phyloP scores from a whole-genome alignment of 2,888 invertebrate species.

The Oasisia sp. region DNA sequence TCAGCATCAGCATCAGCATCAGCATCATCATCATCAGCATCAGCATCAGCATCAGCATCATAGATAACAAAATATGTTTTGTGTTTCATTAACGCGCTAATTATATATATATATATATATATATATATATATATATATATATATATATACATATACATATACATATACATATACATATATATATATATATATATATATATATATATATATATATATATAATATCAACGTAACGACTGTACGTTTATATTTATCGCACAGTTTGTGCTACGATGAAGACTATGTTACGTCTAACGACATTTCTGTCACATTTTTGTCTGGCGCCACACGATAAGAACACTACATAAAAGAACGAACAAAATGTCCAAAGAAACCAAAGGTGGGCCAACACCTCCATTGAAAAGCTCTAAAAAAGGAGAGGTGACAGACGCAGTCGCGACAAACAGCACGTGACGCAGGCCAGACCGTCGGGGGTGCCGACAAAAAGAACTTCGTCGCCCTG shows the following conservation, averaged over 20 bases:
- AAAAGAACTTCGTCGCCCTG: background rate
- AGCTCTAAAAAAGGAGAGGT: background rate
- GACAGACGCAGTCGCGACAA: background rate
- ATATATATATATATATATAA: no score
- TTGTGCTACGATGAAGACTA: background rate
- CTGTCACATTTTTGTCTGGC: background rate
- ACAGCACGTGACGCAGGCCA: no score
- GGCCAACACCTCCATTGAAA: background rate
- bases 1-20: no score
- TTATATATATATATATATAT: no score
- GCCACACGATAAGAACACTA: background rate
- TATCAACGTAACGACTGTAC: background rate
- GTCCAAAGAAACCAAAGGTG: background rate
- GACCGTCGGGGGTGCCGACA: background rate
- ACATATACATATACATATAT: no score
- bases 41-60: no score
- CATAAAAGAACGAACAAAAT: background rate
- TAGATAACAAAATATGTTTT: no score
- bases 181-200: no score
- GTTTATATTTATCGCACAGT: background rate
- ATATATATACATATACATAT: no score
- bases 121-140: no score
- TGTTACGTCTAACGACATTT: background rate
- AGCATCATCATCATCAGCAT: no score
- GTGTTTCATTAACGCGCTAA: no score